Percentiles rank a stretch among this genome's conserved stretches.
Evolutionary conservation across 2,113 vertebrate genomes (phyloP).

Genomic region (Turdus rufiventris): DNA sequence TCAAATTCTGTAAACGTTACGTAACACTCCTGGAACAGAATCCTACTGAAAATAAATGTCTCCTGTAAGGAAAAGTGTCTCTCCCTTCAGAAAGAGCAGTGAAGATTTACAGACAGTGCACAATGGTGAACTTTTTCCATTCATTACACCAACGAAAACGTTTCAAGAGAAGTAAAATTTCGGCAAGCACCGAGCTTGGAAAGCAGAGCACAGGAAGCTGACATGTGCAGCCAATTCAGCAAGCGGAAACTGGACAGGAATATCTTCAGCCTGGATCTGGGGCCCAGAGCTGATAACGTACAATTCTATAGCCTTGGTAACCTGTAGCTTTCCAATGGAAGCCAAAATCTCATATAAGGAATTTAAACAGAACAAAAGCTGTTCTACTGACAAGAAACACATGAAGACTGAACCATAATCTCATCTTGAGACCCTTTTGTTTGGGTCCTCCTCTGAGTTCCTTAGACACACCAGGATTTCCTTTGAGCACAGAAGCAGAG

Average conservation of each 20-base stretch:
- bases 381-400: neutral
- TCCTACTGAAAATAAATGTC: neutral
- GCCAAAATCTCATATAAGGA: neutral
- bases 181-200: neutral
- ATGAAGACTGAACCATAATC: neutral
- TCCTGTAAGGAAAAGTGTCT: conserved; percentile 3
- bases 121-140: conserved; percentile 15
- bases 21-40: neutral
- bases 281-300: conserved; percentile 28
- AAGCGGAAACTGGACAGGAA: conserved; percentile 13
- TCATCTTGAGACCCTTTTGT: neutral
- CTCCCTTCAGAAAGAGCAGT: neutral
- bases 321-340: neutral
- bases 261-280: conserved; percentile 16
- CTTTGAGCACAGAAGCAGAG: neutral
- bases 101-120: neutral
- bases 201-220: conserved; percentile 27
- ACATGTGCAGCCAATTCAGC: conserved; percentile 28
- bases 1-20: neutral
- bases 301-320: conserved; percentile 7
- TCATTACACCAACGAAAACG: neutral
- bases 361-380: neutral
- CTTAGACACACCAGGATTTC: neutral
- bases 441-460: neutral
- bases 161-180: conserved; percentile 8